Conservation (phyloP, 1,140 invertebrate genomes). For the Atta colombica region DNA sequence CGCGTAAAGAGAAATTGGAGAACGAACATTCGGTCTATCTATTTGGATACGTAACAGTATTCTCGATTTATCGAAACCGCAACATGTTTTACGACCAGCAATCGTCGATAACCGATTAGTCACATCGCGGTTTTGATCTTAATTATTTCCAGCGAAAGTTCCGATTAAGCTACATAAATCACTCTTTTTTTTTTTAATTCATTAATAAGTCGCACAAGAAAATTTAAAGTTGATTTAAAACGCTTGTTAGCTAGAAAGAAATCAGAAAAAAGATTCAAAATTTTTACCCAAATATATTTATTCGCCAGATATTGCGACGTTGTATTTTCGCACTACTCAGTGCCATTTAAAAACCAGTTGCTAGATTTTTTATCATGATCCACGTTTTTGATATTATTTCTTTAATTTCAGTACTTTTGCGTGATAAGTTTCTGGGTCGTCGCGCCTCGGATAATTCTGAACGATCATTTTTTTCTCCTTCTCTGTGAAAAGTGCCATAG, state of each 20-base stretch:
- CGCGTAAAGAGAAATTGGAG: conserved; percentile 47
- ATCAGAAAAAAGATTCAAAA: not conserved
- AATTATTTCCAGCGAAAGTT: not conserved
- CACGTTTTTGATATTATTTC: not conserved
- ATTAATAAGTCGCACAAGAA: not conserved
- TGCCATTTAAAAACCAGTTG: not conserved
- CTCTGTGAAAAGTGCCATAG: not conserved
- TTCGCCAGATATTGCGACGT: not conserved
- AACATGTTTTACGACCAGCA: conserved; percentile 6
- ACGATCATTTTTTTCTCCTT: conserved; percentile 12
- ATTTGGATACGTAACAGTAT: not conserved
- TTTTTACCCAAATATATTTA: not conserved
- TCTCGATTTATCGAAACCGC: conserved; percentile 7
- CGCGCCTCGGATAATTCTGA: conserved; percentile 17
- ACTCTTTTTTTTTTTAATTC: not conserved
- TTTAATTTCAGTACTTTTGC: conserved; percentile 31
- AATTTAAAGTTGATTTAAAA: not conserved
- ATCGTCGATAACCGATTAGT: not conserved
- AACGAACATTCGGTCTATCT: not conserved
- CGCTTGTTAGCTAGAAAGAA: not conserved
- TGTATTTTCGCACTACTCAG: not conserved
- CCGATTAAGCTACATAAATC: not conserved
- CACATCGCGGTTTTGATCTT: not conserved
- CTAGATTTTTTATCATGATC: conserved; percentile 4
- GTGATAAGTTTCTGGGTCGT: not conserved